phyloP scores from a whole-genome alignment of 2,888 invertebrate species.

The Pyrrhopygopsis socrates region DNA sequence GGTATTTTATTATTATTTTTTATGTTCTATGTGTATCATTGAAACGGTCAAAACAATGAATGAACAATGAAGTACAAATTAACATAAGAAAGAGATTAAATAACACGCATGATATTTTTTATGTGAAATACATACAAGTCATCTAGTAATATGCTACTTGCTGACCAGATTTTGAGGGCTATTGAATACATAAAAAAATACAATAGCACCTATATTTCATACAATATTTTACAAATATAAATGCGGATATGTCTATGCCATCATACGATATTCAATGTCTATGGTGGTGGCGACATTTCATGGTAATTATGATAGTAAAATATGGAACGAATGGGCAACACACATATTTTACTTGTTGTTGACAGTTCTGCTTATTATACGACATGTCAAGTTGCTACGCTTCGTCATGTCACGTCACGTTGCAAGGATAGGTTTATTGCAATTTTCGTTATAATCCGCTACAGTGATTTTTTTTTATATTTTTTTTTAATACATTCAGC shows the following conservation, averaged over 20 bases:
- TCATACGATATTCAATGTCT: slow-evolving; percentile 91
- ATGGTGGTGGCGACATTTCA: slow-evolving; percentile 88
- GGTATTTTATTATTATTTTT: not conserved
- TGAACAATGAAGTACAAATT: not conserved
- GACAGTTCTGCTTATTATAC: slow-evolving; percentile 44
- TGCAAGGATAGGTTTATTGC: slow-evolving; percentile 71
- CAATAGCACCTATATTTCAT: not conserved
- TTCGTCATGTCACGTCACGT: not conserved
- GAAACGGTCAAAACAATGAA: not conserved
- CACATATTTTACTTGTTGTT: not conserved
- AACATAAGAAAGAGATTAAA: not conserved
- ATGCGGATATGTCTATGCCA: slow-evolving; percentile 90
- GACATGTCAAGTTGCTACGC: not conserved
- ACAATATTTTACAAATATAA: not conserved
- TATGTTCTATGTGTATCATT: not conserved
- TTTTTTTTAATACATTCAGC: slow-evolving; percentile 68
- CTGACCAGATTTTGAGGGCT: slow-evolving; percentile 87
- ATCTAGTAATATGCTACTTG: slow-evolving; percentile 80
- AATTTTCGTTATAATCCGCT: slow-evolving; percentile 88
- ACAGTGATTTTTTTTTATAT: slow-evolving; percentile 91
- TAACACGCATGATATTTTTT: slow-evolving; percentile 33
- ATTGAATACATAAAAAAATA: slow-evolving; percentile 16
- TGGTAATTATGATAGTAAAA: not conserved
- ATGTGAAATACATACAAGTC: not conserved
- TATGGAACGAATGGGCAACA: not conserved